phyloP scores from a whole-genome alignment of 2,113 vertebrate species.

The Trogon surrucura region DNA sequence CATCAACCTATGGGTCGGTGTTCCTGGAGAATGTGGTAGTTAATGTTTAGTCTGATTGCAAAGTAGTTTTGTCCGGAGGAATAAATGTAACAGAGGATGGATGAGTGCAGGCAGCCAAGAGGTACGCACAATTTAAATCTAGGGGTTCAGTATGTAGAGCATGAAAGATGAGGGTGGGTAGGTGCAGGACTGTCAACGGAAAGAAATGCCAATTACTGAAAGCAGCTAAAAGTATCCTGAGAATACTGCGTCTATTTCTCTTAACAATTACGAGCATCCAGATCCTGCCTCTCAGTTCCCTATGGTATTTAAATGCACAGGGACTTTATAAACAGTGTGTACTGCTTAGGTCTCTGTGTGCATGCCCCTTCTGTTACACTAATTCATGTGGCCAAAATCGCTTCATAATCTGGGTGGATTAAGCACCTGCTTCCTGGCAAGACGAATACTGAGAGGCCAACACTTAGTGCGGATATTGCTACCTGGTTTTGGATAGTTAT shows the following conservation, averaged over 20 bases:
- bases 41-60: background rate
- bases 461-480: background rate
- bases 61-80: background rate
- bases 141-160: rapidly evolving
- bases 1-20: rapidly evolving
- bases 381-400: background rate
- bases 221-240: background rate
- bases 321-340: rapidly evolving
- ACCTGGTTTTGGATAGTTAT: background rate
- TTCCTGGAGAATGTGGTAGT: background rate
- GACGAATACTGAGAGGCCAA: background rate
- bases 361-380: background rate
- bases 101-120: background rate
- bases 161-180: background rate
- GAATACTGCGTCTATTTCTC: background rate
- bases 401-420: background rate
- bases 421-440: background rate
- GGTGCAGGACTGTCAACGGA: background rate
- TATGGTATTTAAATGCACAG: background rate
- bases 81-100: too few relatives aligned
- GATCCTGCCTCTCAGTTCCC: background rate
- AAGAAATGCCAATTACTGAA: background rate
- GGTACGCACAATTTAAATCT: rapidly evolving
- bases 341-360: background rate
- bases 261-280: background rate